Base-by-base conservation (phyloP, 1,140 invertebrate genomes). In the Drosophila paulistorum region DNA sequence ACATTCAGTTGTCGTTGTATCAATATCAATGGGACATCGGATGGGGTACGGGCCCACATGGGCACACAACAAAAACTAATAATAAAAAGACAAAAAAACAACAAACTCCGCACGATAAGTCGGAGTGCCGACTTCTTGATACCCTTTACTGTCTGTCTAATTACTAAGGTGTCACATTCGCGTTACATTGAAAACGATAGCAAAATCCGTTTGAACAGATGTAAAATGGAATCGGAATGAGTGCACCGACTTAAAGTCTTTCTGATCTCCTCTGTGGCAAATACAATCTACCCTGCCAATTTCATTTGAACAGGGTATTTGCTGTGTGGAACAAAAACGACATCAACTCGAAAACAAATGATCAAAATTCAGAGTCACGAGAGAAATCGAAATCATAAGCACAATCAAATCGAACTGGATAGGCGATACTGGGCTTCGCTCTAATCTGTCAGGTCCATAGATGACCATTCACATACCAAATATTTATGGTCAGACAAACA, bases 341-440 rank as follows among this genome's bases (percentile, higher is more conserved):
- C 63, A 51, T 65, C 63, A 35, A 39, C 20, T 51, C 20, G 60
- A 62, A 62, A 39, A 59, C 57, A 59, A 59, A 35, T 62, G 37
- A 62, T 62, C 23, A 62, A 62, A 35, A 42, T 62, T 45, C 39
- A 62, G 41, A 62, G 41, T 62, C 60, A 62, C 39, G 37, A 39
- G 60, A 62, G 57, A 59, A 59, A 59, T 59, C 57, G 60, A 62
- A 62, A 62, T 62, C 60, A 45, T 39, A 39, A 39, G 60, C 37
- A 62, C 60, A 62, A 62, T 62, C 37, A 26, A 61, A 61, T 61
- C 59, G 33, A 61, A 33, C 26, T 39, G 39, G 59, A 61, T 23
- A 35, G 39, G 45, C 45, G 45, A 51, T 51, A 51, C 20, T 51
- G 45, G 20, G 17, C 9, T 17, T 51, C 17, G 45, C 45, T 51